phyloP scores from a whole-genome alignment of 2,113 vertebrate genomes.

The Oreotrochilus melanogaster region DNA sequence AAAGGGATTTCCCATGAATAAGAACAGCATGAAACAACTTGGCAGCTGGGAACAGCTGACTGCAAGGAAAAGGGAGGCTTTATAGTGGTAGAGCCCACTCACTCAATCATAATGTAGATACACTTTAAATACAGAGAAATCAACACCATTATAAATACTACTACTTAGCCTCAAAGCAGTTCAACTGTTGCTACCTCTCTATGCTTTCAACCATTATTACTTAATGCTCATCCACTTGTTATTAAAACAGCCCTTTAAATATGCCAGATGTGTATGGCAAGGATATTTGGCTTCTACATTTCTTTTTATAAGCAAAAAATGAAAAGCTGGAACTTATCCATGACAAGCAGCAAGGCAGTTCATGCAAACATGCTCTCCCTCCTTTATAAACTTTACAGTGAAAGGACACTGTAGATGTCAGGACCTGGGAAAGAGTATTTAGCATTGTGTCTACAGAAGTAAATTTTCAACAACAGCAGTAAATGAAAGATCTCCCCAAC shows the following conservation, averaged over 20 bases:
- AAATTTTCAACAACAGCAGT: neutral
- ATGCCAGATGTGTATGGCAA: neutral
- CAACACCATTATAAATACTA: neutral
- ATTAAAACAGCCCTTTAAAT: constrained; percentile 22
- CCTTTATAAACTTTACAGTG: accelerated
- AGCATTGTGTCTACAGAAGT: neutral
- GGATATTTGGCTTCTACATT: neutral
- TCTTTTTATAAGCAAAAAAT: neutral
- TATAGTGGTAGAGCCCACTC: neutral
- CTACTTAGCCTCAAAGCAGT: neutral
- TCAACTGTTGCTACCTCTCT: neutral
- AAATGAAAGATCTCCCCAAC: neutral
- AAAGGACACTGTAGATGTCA: neutral
- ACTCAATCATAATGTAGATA: accelerated
- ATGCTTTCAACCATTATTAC: neutral
- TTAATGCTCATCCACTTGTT: neutral
- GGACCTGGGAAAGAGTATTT: neutral
- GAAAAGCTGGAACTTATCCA: neutral
- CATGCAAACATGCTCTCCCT: neutral
- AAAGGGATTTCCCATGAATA: constrained; percentile 16
- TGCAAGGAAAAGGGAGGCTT: neutral
- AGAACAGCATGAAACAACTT: neutral
- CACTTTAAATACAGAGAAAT: neutral
- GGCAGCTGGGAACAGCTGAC: neutral
- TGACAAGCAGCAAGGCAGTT: neutral